Evolutionary conservation across 1,140 invertebrate genomes (phyloP).

Genomic region (Camponotus pennsylvanicus): DNA sequence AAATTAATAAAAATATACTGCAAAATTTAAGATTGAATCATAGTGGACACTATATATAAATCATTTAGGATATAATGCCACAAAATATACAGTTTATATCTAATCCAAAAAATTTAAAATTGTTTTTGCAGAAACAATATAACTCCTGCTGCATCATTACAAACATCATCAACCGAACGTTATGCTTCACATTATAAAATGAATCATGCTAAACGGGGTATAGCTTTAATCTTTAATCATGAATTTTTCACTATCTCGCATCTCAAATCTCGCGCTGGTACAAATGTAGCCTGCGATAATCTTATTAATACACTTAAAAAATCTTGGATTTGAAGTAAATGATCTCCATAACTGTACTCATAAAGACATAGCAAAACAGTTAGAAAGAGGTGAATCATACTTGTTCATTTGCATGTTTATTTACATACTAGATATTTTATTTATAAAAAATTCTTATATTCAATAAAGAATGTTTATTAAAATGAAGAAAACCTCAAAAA

Average conservation of each 20-base stretch:
- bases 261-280: conserved; percentile 90
- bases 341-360: conserved; percentile 89
- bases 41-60: neutral
- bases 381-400: conserved; percentile 87
- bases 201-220: conserved; percentile 93
- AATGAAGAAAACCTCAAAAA: neutral
- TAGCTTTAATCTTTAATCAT: conserved; percentile 96
- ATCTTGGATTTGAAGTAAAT: conserved; percentile 92
- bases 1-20: no score
- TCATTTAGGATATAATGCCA: neutral
- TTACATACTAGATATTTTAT: conserved; percentile 9
- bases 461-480: neutral
- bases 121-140: conserved; percentile 78
- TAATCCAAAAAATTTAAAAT: conserved; percentile 38
- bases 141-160: conserved; percentile 71
- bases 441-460: neutral
- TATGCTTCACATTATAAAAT: conserved; percentile 94
- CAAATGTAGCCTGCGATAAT: conserved; percentile 91
- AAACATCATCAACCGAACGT: conserved; percentile 88
- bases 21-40: neutral
- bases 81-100: neutral
- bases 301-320: conserved; percentile 89
- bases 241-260: conserved; percentile 90
- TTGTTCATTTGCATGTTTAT: conserved; percentile 20
- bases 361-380: conserved; percentile 89